phyloP scores from a whole-genome alignment of 1,140 invertebrate species.

The Nylanderia fulva region DNA sequence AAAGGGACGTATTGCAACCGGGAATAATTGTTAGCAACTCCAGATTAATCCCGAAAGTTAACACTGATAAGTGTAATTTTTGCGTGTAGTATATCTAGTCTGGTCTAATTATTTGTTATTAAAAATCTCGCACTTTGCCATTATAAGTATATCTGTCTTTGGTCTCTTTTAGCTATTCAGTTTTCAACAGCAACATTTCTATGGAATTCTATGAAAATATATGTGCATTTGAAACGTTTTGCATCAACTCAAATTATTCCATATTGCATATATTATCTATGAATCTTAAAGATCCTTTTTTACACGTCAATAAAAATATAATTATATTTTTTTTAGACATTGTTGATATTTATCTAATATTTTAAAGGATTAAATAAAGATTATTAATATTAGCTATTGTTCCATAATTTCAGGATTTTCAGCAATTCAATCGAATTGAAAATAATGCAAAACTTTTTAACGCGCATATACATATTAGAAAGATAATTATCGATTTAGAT shows the following conservation, averaged over 20 bases:
- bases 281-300: neutral
- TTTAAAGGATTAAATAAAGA: too few relatives aligned
- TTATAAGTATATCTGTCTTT: slow-evolving; percentile 49
- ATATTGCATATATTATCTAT: neutral
- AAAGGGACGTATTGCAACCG: slow-evolving; percentile 28
- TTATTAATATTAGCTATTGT: too few relatives aligned
- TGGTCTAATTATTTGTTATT: neutral
- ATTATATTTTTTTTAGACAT: neutral
- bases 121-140: neutral
- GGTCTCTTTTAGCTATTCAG: slow-evolving; percentile 33
- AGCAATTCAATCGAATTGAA: slow-evolving; percentile 23
- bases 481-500: neutral
- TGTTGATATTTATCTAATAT: neutral
- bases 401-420: slow-evolving; percentile 54
- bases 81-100: neutral
- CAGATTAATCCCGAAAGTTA: slow-evolving; percentile 26
- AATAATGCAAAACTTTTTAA: neutral
- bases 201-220: slow-evolving; percentile 39
- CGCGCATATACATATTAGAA: neutral
- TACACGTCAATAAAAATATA: neutral
- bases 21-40: slow-evolving; percentile 9
- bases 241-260: neutral
- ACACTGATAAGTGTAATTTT: slow-evolving; percentile 36
- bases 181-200: neutral
- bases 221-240: slow-evolving; percentile 8